Percentiles rank a stretch among this genome's conserved stretches.
Evolutionary conservation across 1,140 invertebrate genomes (phyloP).

Genomic region (Panulirus ornatus): DNA sequence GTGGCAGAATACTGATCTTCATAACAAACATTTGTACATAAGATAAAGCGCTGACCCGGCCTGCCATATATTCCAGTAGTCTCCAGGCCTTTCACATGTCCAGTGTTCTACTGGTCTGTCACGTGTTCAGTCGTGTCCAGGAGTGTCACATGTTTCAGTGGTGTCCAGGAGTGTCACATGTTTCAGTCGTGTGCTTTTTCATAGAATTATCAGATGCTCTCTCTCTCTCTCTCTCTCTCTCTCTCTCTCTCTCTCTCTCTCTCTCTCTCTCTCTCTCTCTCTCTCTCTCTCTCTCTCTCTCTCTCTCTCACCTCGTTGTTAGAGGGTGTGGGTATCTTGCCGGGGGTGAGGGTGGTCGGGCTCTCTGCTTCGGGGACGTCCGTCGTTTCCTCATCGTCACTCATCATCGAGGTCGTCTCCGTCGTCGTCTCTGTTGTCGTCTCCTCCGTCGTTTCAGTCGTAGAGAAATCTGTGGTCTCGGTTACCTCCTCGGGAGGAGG

Average conservation of each 20-base stretch:
- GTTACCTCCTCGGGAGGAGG: neutral
- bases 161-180: too few relatives aligned
- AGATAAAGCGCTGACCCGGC: too few relatives aligned
- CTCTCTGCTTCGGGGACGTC: neutral
- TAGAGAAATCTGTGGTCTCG: neutral
- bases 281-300: neutral
- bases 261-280: constrained; percentile 1
- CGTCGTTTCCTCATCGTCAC: neutral
- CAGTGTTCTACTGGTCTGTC: too few relatives aligned
- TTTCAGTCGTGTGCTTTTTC: neutral
- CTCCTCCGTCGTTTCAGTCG: constrained; percentile 8
- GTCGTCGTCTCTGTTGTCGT: neutral
- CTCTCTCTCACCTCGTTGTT: constrained; percentile 19
- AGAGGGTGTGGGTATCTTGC: constrained; percentile 14
- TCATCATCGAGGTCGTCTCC: constrained; percentile 5
- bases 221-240: constrained; percentile 36
- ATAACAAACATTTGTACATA: too few relatives aligned
- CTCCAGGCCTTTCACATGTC: too few relatives aligned
- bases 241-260: constrained; percentile 20
- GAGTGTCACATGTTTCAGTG: too few relatives aligned
- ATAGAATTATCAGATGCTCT: neutral
- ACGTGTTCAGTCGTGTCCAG: too few relatives aligned
- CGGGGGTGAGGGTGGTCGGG: constrained; percentile 44
- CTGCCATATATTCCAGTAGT: too few relatives aligned
- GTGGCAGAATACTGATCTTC: too few relatives aligned